phyloP scores from a whole-genome alignment of 2,113 vertebrate species.

The Vidua chalybeata region DNA sequence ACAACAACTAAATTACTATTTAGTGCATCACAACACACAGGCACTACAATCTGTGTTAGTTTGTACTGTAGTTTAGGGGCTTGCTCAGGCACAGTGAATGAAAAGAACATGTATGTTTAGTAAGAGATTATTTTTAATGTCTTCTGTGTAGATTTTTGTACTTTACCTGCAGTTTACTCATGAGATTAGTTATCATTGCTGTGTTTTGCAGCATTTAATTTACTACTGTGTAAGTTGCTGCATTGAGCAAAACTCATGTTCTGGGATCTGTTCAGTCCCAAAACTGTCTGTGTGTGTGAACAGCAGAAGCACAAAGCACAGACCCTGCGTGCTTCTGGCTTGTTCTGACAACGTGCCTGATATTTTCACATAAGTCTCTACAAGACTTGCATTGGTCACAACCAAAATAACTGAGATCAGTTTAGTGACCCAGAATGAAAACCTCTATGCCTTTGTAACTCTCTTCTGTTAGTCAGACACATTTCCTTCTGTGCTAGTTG shows the following conservation, averaged over 20 bases:
- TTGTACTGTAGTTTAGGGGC: neutral
- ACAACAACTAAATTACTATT: too few species aligned
- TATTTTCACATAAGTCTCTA: neutral
- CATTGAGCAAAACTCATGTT: accelerated
- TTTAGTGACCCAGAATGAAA: neutral
- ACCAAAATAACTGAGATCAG: neutral
- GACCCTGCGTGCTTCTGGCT: neutral
- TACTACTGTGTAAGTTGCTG: neutral
- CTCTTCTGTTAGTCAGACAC: neutral
- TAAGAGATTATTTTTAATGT: neutral
- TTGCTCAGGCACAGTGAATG: neutral
- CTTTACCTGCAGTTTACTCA: neutral
- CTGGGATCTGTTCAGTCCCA: neutral
- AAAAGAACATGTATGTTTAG: neutral
- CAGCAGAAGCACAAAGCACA: neutral
- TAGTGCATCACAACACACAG: too few species aligned
- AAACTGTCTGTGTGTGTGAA: neutral
- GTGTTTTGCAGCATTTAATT: neutral
- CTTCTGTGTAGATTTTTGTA: neutral
- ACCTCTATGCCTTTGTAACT: neutral
- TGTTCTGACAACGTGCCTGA: neutral
- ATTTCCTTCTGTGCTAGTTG: neutral
- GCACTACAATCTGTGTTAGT: neutral
- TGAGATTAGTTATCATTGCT: neutral
- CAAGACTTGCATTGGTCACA: neutral